Evolutionary conservation across 2,888 invertebrate species (phyloP).

Genomic region (Octonoba sinensis): DNA sequence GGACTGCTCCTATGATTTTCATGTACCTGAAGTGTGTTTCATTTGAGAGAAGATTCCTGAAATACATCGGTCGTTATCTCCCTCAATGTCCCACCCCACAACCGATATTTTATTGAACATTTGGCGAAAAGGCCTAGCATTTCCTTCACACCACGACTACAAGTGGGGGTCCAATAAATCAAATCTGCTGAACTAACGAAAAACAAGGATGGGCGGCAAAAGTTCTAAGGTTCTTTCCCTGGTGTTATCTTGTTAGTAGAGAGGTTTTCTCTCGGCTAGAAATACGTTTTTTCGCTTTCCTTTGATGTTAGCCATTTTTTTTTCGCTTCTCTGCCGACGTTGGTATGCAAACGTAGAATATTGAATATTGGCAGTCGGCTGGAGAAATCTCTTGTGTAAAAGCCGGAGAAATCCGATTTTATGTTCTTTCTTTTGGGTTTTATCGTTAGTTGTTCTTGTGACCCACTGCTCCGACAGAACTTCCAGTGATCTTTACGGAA

Average conservation of each 20-base stretch:
- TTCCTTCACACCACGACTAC: neutral
- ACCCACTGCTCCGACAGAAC: no score
- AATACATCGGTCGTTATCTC: no score
- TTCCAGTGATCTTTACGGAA: no score
- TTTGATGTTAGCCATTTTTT: slow-evolving; percentile 56
- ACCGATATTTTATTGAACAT: no score
- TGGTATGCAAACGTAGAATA: slow-evolving; percentile 60
- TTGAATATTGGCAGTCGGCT: slow-evolving; percentile 57
- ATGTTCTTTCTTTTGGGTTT: slow-evolving; percentile 16
- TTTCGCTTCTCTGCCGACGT: slow-evolving; percentile 1
- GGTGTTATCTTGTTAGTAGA: slow-evolving; percentile 49
- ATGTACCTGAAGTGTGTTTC: no score
- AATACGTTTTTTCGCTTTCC: neutral
- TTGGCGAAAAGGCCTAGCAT: neutral
- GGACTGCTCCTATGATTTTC: no score
- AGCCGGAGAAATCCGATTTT: slow-evolving; percentile 48
- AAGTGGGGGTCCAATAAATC: slow-evolving; percentile 13
- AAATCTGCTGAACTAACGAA: slow-evolving; percentile 1
- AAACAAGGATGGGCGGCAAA: neutral
- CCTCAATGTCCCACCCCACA: no score
- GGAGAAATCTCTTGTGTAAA: slow-evolving; percentile 24
- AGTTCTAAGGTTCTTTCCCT: neutral
- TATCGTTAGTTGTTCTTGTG: slow-evolving; percentile 6
- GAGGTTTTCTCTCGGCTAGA: neutral
- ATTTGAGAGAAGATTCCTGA: no score